Evolutionary conservation across 2,888 invertebrate genomes (phyloP).

Genomic region (Campopleginae sp.): DNA sequence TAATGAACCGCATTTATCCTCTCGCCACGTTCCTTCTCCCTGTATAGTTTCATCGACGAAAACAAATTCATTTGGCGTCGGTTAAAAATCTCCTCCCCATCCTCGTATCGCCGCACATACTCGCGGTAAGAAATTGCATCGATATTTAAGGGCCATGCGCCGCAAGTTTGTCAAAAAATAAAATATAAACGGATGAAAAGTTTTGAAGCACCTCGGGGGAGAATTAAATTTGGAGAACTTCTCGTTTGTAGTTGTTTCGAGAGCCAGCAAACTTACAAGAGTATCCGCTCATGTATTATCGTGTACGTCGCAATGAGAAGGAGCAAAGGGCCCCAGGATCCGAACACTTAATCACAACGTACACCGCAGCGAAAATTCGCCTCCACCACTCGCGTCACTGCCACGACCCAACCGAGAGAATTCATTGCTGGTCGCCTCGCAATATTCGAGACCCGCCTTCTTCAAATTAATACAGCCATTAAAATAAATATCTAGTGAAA

Average conservation of each 20-base stretch:
- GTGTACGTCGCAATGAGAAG: slow-evolving; percentile 14
- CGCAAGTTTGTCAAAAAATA: slow-evolving; percentile 16
- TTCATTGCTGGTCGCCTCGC: slow-evolving; percentile 52
- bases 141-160: slow-evolving; percentile 23
- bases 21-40: background rate
- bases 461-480: slow-evolving; percentile 77
- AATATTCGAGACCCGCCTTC: slow-evolving; percentile 63
- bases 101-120: background rate
- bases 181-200: background rate
- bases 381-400: background rate
- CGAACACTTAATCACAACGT: slow-evolving; percentile 53
- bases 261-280: background rate
- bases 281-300: slow-evolving; percentile 19
- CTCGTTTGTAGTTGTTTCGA: slow-evolving; percentile 11
- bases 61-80: slow-evolving; percentile 46
- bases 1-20: slow-evolving; percentile 55
- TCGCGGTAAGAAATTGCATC: slow-evolving; percentile 24
- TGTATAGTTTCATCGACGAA: slow-evolving; percentile 34
- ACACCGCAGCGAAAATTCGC: slow-evolving; percentile 30
- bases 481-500: slow-evolving; percentile 72
- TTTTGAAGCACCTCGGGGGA: background rate
- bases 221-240: slow-evolving; percentile 13
- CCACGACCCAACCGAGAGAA: background rate
- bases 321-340: slow-evolving; percentile 38
- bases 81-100: background rate